Evolutionary conservation across 2,113 vertebrate species (phyloP).

Genomic region (Caretta caretta): DNA sequence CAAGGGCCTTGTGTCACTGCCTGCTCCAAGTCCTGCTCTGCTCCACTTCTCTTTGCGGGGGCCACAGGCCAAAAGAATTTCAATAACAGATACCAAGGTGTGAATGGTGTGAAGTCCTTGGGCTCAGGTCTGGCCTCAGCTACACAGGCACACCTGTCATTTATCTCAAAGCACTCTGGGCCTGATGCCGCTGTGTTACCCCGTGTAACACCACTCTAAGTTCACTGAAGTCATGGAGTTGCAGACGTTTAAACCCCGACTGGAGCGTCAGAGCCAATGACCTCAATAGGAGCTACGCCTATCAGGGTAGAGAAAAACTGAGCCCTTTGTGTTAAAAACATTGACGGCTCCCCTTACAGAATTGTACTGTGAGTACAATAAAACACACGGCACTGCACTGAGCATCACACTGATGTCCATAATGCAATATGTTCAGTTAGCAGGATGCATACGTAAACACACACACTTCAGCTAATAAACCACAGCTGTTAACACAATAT

Average conservation of each 20-base stretch:
- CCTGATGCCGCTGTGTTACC: background rate
- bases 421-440: accelerated
- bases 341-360: background rate
- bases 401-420: accelerated
- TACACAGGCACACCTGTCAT: background rate
- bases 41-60: background rate
- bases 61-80: background rate
- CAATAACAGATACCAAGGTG: background rate
- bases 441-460: accelerated
- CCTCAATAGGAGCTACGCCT: background rate
- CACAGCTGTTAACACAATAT: background rate
- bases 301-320: background rate
- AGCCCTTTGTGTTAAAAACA: background rate
- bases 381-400: background rate
- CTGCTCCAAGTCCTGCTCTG: background rate
- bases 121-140: background rate
- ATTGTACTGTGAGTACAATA: background rate
- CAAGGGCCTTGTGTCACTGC: background rate
- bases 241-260: background rate
- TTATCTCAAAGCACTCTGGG: background rate
- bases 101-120: background rate
- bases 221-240: background rate
- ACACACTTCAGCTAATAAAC: background rate
- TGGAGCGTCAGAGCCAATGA: too few species aligned
- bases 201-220: background rate